Conservation (phyloP, 2,797 vertebrate genomes). For the Hoplostethus mediterraneus region DNA sequence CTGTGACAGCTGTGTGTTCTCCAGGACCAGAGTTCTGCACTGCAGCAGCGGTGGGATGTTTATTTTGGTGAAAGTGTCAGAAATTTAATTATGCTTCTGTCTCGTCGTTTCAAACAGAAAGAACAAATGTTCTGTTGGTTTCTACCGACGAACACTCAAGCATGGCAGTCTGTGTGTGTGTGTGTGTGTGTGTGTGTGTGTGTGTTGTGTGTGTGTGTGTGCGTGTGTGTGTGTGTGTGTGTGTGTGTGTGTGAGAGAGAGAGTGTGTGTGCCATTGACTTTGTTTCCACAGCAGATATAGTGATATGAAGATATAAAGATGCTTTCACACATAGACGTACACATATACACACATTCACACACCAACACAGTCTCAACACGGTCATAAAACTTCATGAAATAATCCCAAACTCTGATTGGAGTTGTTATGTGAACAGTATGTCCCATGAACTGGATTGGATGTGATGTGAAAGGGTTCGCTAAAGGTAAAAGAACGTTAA, state of each 20-base stretch:
- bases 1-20: constrained; percentile 1
- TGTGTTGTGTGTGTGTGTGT: constrained; percentile 8
- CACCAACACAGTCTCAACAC: no score
- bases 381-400: no score
- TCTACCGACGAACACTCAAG: no score
- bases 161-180: no score
- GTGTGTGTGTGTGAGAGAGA: neutral
- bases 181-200: neutral
- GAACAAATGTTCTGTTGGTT: constrained; percentile 14
- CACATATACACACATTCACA: no score
- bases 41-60: constrained; percentile 40
- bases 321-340: no score
- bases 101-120: constrained; percentile 49
- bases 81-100: constrained; percentile 64
- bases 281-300: neutral
- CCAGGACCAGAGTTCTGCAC: constrained; percentile 9
- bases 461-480: no score
- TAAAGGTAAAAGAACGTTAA: no score
- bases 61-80: constrained; percentile 47
- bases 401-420: no score
- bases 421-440: no score
- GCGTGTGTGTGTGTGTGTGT: neutral
- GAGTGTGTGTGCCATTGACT: neutral
- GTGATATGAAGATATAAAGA: no score
- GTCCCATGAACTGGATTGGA: no score